A percentile compares a stretch with the other conserved stretches of the same genome.
Conservation (phyloP, 2,113 vertebrate genomes). For the Lanius collurio region DNA sequence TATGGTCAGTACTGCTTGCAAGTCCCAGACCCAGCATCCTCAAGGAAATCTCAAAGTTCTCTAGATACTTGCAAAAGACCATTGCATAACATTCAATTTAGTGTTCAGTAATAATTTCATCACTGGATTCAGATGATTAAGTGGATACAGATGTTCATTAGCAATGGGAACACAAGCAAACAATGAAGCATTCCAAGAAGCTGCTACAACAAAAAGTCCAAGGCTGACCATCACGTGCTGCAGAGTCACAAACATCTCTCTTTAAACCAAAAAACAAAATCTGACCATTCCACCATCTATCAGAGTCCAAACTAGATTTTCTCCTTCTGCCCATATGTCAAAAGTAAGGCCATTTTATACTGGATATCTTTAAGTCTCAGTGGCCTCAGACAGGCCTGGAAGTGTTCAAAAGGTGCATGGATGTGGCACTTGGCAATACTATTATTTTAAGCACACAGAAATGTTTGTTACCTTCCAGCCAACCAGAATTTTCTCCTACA, state of each 20-base stretch:
- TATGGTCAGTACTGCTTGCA: not conserved
- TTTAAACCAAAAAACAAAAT: not conserved
- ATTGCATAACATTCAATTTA: conserved; percentile 1
- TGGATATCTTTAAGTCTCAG: not conserved
- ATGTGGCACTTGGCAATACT: not conserved
- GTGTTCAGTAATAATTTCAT: not conserved
- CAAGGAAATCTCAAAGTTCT: not conserved
- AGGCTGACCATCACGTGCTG: not conserved
- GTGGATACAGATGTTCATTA: conserved; percentile 49
- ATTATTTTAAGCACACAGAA: not conserved
- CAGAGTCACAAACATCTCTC: not conserved
- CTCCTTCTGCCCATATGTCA: not conserved
- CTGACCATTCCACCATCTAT: not conserved
- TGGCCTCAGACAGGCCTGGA: not conserved
- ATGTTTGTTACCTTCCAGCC: not conserved
- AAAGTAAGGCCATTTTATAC: not conserved
- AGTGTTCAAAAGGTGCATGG: not conserved
- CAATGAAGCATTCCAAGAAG: conserved; percentile 1
- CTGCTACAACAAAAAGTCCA: not conserved
- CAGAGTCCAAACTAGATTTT: not conserved
- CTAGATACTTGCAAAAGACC: conserved; percentile 7
- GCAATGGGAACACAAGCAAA: conserved; percentile 11
- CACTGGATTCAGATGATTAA: not conserved
- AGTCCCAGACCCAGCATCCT: not conserved
- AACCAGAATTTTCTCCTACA: not conserved